These are phyloP conservation scores for Crocidura indochinensis DNA, from an alignment of 2,797 vertebrate species.

Conservation along the genomic window DNA sequence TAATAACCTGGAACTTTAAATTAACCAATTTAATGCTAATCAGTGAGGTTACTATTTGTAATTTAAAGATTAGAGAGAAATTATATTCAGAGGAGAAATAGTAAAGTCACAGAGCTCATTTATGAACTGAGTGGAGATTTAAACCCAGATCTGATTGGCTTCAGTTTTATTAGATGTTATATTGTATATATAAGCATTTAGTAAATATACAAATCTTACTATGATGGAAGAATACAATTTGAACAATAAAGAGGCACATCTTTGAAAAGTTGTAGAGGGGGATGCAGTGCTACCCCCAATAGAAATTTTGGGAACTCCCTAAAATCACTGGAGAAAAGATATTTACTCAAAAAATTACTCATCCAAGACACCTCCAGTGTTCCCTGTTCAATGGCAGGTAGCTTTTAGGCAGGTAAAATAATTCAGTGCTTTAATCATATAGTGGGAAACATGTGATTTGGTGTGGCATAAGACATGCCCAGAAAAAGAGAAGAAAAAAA, in stretches of 20 bases:
- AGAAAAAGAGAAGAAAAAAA: background rate
- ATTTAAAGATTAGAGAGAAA: constrained; percentile 36
- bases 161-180: background rate
- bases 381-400: background rate
- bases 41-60: constrained; percentile 39
- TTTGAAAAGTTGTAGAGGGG: background rate
- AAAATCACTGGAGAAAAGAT: background rate
- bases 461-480: background rate
- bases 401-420: background rate
- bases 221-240: background rate
- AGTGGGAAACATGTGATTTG: background rate
- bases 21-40: constrained; percentile 37
- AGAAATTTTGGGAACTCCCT: background rate
- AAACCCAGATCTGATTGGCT: background rate
- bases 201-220: constrained; percentile 19
- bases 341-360: background rate
- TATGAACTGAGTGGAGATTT: background rate
- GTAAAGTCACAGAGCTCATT: background rate
- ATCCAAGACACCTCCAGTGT: background rate
- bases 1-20: background rate
- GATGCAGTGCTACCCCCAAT: background rate
- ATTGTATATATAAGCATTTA: constrained; percentile 2
- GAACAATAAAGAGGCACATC: background rate
- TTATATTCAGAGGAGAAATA: background rate
- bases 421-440: background rate